Percentiles rank a stretch among this genome's conserved stretches.
Conservation (phyloP, 2,797 vertebrate genomes). For the Hoplostethus atlanticus region DNA sequence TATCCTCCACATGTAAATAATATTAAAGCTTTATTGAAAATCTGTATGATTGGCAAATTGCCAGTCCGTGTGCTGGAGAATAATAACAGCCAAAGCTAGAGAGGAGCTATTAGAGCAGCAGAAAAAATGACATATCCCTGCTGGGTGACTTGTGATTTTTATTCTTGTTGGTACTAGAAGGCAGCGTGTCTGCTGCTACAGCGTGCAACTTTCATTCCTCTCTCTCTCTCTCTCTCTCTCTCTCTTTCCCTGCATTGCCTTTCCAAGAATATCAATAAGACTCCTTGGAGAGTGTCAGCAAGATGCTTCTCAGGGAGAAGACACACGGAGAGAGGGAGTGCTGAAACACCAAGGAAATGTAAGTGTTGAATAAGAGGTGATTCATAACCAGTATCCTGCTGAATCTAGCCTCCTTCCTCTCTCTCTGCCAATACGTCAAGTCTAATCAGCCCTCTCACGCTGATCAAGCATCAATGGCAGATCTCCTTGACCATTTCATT, state of each 20-base stretch:
- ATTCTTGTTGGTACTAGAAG: conserved; percentile 63
- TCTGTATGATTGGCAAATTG: conserved; percentile 58
- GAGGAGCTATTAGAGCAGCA: conserved; percentile 47
- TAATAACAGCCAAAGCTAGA: conserved; percentile 45
- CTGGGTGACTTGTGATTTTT: conserved; percentile 71
- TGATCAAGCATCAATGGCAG: conserved; percentile 52
- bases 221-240: conserved; percentile 20
- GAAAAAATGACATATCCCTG: conserved; percentile 61
- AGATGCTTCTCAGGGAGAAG: conserved; percentile 76
- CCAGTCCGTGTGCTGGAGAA: conserved; percentile 21
- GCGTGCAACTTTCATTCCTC: conserved; percentile 70
- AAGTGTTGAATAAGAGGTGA: conserved; percentile 57
- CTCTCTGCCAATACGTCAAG: conserved; percentile 34
- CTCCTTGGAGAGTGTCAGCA: conserved; percentile 78
- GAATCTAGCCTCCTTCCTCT: conserved; percentile 30
- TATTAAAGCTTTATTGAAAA: conserved; percentile 45
- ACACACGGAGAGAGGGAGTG: conserved; percentile 37
- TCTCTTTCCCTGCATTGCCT: conserved; percentile 66
- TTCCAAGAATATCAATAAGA: conserved; percentile 82
- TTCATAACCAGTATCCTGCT: conserved; percentile 37
- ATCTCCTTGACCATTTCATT: conserved; percentile 50
- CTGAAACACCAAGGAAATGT: conserved; percentile 32
- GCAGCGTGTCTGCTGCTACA: conserved; percentile 56
- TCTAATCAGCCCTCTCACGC: conserved; percentile 48
- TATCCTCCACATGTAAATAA: conserved; percentile 46